Evolutionary conservation across 2,113 vertebrate species (phyloP).

Genomic region (Trachemys scripta): DNA sequence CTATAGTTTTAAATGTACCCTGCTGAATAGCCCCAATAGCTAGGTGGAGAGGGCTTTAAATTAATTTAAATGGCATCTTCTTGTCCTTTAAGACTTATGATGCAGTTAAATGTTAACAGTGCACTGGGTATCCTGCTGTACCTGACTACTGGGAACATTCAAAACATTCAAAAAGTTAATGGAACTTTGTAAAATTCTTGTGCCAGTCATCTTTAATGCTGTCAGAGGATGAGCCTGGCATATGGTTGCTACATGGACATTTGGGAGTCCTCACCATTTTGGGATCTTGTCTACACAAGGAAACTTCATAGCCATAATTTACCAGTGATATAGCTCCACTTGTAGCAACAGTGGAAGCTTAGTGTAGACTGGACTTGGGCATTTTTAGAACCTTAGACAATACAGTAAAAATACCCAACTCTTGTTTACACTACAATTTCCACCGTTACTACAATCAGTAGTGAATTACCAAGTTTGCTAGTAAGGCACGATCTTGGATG

Average conservation of each 20-base stretch:
- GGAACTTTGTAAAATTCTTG: neutral
- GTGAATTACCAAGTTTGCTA: neutral
- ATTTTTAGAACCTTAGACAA: neutral
- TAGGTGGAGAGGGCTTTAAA: neutral
- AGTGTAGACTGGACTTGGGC: too few species aligned
- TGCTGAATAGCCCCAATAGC: too few species aligned
- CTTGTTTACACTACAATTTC: neutral
- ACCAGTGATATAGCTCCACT: neutral
- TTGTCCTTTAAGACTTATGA: neutral
- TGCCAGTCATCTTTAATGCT: neutral
- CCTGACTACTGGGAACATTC: accelerated
- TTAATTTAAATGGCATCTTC: neutral
- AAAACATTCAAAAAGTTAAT: neutral
- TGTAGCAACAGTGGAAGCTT: neutral
- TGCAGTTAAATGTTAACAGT: too few species aligned
- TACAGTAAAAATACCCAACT: neutral
- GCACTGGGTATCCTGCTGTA: neutral
- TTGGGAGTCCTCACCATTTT: too few species aligned
- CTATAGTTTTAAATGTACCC: neutral
- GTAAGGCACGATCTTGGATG: neutral
- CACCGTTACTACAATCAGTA: neutral
- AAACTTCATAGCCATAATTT: too few species aligned
- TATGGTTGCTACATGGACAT: neutral
- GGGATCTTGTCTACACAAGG: accelerated
- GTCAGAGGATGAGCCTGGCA: accelerated